phyloP scores from a whole-genome alignment of 2,113 vertebrate species.

The Chionis minor region DNA sequence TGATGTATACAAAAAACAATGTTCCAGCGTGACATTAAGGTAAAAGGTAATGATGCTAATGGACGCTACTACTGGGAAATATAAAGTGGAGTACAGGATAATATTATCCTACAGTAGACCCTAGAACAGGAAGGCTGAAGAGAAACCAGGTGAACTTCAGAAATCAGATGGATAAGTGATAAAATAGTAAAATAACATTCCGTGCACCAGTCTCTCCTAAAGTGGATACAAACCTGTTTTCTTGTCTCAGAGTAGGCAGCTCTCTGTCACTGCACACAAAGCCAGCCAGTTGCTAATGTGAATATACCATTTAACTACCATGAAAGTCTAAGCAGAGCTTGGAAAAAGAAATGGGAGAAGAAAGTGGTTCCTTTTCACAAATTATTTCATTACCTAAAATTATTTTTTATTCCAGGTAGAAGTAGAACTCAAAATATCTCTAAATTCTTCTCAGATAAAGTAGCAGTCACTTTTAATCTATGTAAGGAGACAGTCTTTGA shows the following conservation, averaged over 20 bases:
- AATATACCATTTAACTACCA: background rate
- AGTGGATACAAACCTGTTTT: background rate
- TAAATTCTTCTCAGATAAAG: background rate
- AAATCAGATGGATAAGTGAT: background rate
- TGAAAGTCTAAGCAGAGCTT: background rate
- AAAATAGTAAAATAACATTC: background rate
- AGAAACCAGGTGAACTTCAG: background rate
- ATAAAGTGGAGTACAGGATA: background rate
- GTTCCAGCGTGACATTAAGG: background rate
- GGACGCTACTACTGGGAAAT: background rate
- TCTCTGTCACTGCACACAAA: background rate
- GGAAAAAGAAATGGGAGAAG: background rate
- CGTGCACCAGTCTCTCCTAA: background rate
- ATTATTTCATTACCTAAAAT: background rate
- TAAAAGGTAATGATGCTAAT: background rate
- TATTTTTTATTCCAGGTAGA: background rate
- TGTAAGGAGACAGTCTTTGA: background rate
- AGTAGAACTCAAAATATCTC: background rate
- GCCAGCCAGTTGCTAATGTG: background rate
- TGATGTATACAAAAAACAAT: background rate
- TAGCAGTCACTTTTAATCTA: background rate
- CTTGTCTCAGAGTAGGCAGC: background rate
- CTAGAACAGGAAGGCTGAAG: background rate
- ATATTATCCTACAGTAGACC: background rate
- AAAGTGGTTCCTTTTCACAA: background rate